These are phyloP conservation scores for Tapirus indicus DNA, from an alignment of 2,797 vertebrate genomes.

Conservation along the genomic window DNA sequence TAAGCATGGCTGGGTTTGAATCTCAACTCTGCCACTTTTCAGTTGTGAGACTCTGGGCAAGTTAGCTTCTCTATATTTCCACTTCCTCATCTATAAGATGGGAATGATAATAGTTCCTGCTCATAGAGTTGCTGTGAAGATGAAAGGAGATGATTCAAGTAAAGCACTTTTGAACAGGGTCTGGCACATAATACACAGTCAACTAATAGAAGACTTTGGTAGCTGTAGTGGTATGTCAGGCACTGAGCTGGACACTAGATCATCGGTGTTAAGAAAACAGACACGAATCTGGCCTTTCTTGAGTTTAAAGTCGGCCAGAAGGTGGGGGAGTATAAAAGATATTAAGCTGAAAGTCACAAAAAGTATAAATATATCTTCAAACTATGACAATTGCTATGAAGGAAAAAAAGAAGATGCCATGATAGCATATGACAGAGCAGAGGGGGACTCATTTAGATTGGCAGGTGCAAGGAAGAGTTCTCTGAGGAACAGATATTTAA, in stretches of 20 bases:
- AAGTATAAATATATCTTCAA: background rate
- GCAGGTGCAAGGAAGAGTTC: background rate
- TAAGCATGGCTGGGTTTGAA: background rate
- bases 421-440: background rate
- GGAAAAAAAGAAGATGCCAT: background rate
- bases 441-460: background rate
- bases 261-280: background rate
- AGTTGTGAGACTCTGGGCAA: background rate
- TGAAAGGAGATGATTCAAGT: slow-evolving; percentile 8
- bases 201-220: background rate
- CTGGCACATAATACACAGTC: background rate
- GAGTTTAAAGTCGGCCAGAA: slow-evolving; percentile 10
- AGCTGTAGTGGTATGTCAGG: background rate
- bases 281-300: background rate
- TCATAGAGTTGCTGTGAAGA: background rate
- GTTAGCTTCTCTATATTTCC: background rate
- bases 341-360: background rate
- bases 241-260: background rate
- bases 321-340: background rate
- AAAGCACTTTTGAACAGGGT: background rate
- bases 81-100: background rate
- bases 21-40: background rate
- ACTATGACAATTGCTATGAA: background rate
- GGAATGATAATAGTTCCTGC: background rate
- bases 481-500: background rate